A percentile compares a stretch with the other conserved stretches of the same genome.
Conservation (phyloP, 2,888 invertebrate genomes). For the Incurvaria masculella region DNA sequence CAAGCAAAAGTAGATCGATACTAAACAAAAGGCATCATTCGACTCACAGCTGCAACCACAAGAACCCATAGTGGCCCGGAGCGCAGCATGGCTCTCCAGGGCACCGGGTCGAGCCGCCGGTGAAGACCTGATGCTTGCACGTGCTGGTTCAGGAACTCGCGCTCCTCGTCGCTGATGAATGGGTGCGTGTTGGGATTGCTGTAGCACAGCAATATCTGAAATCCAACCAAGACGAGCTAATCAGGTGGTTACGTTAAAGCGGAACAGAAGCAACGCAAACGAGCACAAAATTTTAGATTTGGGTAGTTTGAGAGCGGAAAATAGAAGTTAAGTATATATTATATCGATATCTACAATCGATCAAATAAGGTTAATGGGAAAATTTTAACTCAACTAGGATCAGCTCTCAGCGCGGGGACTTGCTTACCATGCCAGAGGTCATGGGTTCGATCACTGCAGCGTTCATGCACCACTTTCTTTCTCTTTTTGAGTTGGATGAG, state of each 20-base stretch:
- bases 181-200: constrained; percentile 29
- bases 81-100: constrained; percentile 58
- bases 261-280: neutral
- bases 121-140: constrained; percentile 31
- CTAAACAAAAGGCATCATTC: too few relatives aligned
- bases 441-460: too few relatives aligned
- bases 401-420: too few relatives aligned
- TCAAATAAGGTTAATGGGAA: neutral
- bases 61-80: constrained; percentile 61
- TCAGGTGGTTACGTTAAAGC: neutral
- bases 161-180: constrained; percentile 33
- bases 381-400: too few relatives aligned
- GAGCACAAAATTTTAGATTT: neutral
- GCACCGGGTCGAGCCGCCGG: constrained; percentile 41
- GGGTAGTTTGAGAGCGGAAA: neutral
- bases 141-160: constrained; percentile 36
- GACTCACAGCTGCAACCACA: constrained; percentile 52
- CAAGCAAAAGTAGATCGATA: too few relatives aligned
- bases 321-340: neutral
- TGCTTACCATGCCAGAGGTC: too few relatives aligned
- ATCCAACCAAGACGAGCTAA: neutral
- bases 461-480: too few relatives aligned
- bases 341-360: neutral
- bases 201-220: constrained; percentile 22
- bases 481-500: too few relatives aligned